phyloP scores from a whole-genome alignment of 2,888 invertebrate species.

The Mesopsocus fuscifrons region DNA sequence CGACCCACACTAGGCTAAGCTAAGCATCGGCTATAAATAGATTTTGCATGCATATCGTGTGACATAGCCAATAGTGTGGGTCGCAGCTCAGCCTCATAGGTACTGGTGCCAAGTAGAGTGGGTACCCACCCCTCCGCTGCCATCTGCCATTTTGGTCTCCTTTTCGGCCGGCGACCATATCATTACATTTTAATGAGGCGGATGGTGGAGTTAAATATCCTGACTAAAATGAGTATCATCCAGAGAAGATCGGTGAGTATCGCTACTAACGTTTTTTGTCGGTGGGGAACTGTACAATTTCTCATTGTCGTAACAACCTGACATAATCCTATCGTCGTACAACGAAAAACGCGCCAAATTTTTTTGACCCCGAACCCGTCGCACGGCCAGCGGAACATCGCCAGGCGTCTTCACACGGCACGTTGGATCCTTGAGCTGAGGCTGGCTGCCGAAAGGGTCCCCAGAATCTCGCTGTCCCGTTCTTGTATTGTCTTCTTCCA shows the following conservation, averaged over 20 bases:
- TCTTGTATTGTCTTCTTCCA: too few relatives aligned
- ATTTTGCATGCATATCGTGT: too few relatives aligned
- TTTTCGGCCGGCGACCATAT: too few relatives aligned
- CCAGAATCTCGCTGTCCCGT: too few relatives aligned
- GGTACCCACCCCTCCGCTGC: too few relatives aligned
- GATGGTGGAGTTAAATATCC: constrained; percentile 6
- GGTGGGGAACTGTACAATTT: neutral
- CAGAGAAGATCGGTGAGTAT: neutral
- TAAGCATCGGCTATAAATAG: too few relatives aligned
- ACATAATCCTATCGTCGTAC: constrained; percentile 79
- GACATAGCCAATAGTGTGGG: too few relatives aligned
- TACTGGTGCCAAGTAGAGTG: too few relatives aligned
- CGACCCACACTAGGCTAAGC: too few relatives aligned
- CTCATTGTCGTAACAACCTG: constrained; percentile 4
- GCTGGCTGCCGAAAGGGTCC: neutral
- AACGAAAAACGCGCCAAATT: constrained; percentile 51
- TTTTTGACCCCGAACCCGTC: constrained; percentile 42
- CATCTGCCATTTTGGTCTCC: too few relatives aligned
- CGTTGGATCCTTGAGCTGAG: constrained; percentile 44
- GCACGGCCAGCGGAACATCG: constrained; percentile 57
- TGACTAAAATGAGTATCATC: constrained; percentile 9
- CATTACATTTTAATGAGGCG: too few relatives aligned
- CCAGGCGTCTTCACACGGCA: constrained; percentile 65
- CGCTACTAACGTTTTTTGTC: neutral
- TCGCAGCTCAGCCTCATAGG: too few relatives aligned